A percentile compares a stretch with the other conserved stretches of the same genome.
These are phyloP conservation scores for Keiferia lycopersicella DNA, from an alignment of 2,888 invertebrate genomes.

Conservation along the genomic window DNA sequence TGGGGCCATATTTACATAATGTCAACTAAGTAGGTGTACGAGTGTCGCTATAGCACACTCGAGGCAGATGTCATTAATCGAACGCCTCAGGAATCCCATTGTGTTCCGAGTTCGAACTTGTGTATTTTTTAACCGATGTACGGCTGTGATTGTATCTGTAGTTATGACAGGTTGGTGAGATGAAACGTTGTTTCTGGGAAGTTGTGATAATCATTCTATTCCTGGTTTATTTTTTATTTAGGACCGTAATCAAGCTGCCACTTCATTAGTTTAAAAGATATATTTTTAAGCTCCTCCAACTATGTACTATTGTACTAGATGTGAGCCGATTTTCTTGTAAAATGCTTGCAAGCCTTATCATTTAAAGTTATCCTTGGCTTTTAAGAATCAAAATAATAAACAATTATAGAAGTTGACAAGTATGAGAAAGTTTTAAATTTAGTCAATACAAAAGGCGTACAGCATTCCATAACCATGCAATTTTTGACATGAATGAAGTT, in stretches of 20 bases:
- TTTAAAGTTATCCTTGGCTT: neutral
- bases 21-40: conserved; percentile 80
- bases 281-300: too few relatives aligned
- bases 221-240: neutral
- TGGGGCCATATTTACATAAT: conserved; percentile 79
- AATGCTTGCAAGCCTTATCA: too few relatives aligned
- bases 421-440: neutral
- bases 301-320: too few relatives aligned
- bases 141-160: conserved; percentile 49
- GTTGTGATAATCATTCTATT: neutral
- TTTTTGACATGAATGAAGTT: conserved; percentile 25
- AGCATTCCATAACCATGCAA: conserved; percentile 13
- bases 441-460: neutral
- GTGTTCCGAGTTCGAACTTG: conserved; percentile 53
- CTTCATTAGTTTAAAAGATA: neutral
- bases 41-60: conserved; percentile 62
- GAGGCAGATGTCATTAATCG: conserved; percentile 72
- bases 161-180: conserved; percentile 50
- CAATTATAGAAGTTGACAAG: neutral
- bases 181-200: conserved; percentile 36
- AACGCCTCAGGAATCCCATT: conserved; percentile 73
- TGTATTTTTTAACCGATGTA: conserved; percentile 66
- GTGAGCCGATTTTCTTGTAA: too few relatives aligned
- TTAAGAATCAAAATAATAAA: neutral
- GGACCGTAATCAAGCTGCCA: neutral